Percentiles rank a stretch among this genome's conserved stretches.
Conservation (phyloP, 2,113 vertebrate species). For the Shinisaurus crocodilurus region DNA sequence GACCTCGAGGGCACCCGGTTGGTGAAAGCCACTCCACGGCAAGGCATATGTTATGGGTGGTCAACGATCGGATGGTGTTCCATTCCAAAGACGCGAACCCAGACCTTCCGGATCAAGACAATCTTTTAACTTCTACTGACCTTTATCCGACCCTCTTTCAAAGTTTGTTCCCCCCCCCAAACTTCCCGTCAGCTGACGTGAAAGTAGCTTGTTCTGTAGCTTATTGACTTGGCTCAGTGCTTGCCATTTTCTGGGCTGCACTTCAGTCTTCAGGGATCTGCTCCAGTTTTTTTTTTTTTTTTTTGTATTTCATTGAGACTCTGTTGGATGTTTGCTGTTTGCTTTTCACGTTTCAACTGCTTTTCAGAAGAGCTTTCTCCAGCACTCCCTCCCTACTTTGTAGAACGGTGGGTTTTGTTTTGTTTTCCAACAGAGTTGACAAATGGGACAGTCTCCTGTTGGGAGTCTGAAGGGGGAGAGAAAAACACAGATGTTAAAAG, state of each 20-base stretch:
- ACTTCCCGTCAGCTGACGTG: background rate
- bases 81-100: too few relatives aligned
- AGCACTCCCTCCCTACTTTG: background rate
- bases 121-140: background rate
- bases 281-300: background rate
- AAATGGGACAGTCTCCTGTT: background rate
- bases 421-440: background rate
- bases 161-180: background rate
- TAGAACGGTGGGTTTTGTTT: background rate
- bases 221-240: background rate
- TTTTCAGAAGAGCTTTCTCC: background rate
- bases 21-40: too few relatives aligned
- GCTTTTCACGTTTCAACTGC: fast-evolving
- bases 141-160: background rate
- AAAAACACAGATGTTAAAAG: too few relatives aligned
- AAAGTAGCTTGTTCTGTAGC: background rate
- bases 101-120: too few relatives aligned
- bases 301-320: background rate
- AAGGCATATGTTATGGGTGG: too few relatives aligned
- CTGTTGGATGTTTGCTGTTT: conserved; percentile 9
- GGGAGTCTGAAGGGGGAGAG: too few relatives aligned
- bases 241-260: background rate
- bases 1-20: too few relatives aligned
- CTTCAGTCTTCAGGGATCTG: background rate
- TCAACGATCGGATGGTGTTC: too few relatives aligned